Conservation (phyloP, 2,797 vertebrate species). For the Setipinna tenuifilis region DNA sequence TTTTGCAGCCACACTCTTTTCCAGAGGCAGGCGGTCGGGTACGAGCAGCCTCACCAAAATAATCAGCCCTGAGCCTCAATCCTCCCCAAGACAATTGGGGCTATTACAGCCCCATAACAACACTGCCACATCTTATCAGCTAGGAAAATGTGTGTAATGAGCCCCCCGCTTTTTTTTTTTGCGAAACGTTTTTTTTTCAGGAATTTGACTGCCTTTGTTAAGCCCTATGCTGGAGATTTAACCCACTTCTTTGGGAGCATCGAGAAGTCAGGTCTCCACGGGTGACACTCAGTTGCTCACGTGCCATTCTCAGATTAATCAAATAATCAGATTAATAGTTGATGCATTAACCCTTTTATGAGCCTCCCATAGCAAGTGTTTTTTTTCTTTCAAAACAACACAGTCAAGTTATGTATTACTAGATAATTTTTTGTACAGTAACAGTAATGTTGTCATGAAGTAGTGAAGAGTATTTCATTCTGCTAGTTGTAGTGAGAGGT, state of each 20-base stretch:
- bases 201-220: background rate
- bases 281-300: slow-evolving; percentile 48
- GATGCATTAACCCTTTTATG: background rate
- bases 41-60: background rate
- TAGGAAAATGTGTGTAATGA: background rate
- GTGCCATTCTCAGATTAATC: slow-evolving; percentile 34
- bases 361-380: too few species aligned
- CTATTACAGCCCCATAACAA: slow-evolving; percentile 17
- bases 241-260: slow-evolving; percentile 12
- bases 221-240: slow-evolving; percentile 8
- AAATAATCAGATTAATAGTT: slow-evolving; percentile 29
- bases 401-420: too few species aligned
- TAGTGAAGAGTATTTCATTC: too few species aligned
- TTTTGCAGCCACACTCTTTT: slow-evolving; percentile 21
- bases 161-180: background rate
- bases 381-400: too few species aligned
- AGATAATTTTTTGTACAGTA: too few species aligned
- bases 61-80: slow-evolving; percentile 24
- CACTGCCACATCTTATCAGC: slow-evolving; percentile 41
- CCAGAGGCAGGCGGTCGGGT: background rate
- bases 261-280: slow-evolving; percentile 42
- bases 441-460: too few species aligned
- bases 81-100: slow-evolving; percentile 26
- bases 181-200: background rate
- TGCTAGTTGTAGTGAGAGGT: too few species aligned